Conservation (phyloP, 2,113 vertebrate genomes). For the Recurvirostra avosetta region DNA sequence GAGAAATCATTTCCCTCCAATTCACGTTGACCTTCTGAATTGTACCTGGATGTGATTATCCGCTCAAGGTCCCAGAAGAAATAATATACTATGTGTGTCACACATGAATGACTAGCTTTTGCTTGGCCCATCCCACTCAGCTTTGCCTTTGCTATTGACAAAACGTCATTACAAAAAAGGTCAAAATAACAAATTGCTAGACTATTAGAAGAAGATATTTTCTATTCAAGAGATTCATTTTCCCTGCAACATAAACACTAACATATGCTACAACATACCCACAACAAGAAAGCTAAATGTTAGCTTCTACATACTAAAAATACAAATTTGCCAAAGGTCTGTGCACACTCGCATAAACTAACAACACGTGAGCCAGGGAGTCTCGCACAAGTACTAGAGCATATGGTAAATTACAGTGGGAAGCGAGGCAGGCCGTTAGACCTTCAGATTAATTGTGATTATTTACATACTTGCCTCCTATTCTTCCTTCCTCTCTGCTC, state of each 20-base stretch:
- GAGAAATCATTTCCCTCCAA: neutral
- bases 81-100: neutral
- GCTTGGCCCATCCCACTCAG: neutral
- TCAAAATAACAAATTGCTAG: slow-evolving; percentile 52
- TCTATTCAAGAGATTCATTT: slow-evolving; percentile 42
- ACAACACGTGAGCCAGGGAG: slow-evolving; percentile 18
- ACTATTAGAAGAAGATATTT: slow-evolving; percentile 21
- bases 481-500: neutral
- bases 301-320: slow-evolving; percentile 54
- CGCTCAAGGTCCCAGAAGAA: slow-evolving; percentile 10
- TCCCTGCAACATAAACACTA: slow-evolving; percentile 22
- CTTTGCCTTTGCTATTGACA: slow-evolving; percentile 7
- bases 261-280: slow-evolving; percentile 46
- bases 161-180: slow-evolving; percentile 49
- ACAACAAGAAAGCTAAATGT: slow-evolving; percentile 53
- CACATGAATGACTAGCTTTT: slow-evolving; percentile 23
- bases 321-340: slow-evolving; percentile 52
- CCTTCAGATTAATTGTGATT: slow-evolving; percentile 40
- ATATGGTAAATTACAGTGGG: slow-evolving; percentile 43
- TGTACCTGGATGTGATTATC: neutral
- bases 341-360: slow-evolving; percentile 22
- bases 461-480: slow-evolving; percentile 23
- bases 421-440: slow-evolving; percentile 22
- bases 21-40: slow-evolving; percentile 21
- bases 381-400: slow-evolving; percentile 33